Conservation (phyloP, 1,140 invertebrate species). For the Magallana ariakensis region DNA sequence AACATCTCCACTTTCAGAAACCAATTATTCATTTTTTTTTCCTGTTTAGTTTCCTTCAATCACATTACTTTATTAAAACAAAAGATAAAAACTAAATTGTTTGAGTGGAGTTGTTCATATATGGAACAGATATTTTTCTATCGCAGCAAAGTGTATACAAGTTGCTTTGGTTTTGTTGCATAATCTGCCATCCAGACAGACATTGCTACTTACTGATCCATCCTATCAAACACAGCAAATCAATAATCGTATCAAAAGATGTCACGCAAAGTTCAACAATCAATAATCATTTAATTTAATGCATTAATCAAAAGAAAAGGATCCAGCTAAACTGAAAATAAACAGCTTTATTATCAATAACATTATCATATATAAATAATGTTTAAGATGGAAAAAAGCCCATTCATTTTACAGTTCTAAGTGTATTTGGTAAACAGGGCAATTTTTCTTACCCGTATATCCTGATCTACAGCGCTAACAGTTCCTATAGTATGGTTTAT, state of each 20-base stretch:
- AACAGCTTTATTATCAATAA: too few relatives aligned
- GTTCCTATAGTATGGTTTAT: slow-evolving; percentile 9
- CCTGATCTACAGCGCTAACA: slow-evolving; percentile 43
- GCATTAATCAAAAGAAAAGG: too few relatives aligned
- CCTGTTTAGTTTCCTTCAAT: too few relatives aligned
- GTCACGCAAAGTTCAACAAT: neutral
- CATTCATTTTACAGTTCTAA: too few relatives aligned
- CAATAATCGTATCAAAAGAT: neutral
- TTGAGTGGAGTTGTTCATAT: slow-evolving; percentile 15
- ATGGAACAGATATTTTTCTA: neutral
- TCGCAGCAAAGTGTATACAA: neutral
- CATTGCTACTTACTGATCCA: slow-evolving; percentile 19
- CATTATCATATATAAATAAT: too few relatives aligned
- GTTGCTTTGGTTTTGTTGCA: neutral
- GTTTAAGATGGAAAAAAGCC: too few relatives aligned
- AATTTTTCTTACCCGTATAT: slow-evolving; percentile 41
- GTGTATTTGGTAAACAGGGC: too few relatives aligned
- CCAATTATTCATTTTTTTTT: neutral
- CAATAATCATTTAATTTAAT: too few relatives aligned
- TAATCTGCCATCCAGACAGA: neutral
- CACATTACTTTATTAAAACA: too few relatives aligned
- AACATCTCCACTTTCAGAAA: neutral
- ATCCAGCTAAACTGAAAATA: too few relatives aligned
- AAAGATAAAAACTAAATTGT: too few relatives aligned
- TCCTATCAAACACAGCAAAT: slow-evolving; percentile 29